Conservation (phyloP, 2,888 invertebrate species). For the Lasioglossum figueresi region DNA sequence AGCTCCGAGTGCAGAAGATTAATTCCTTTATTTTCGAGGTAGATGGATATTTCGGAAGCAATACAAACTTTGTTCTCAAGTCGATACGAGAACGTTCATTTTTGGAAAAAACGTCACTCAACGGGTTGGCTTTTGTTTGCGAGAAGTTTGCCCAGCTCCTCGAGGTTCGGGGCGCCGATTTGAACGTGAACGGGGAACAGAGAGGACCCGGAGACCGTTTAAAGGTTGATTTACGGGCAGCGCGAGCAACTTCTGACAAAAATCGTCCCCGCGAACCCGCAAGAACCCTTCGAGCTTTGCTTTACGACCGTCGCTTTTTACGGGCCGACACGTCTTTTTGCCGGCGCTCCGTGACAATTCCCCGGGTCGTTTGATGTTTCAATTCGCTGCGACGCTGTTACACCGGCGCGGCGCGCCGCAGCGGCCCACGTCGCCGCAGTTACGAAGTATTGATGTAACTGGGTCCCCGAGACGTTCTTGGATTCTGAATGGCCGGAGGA, state of each 20-base stretch:
- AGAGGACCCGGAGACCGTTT: conserved; percentile 16
- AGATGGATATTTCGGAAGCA: too few relatives aligned
- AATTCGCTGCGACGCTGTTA: conserved; percentile 3
- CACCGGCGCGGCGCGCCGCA: neutral
- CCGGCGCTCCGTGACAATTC: conserved; percentile 16
- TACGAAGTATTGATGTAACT: conserved; percentile 5
- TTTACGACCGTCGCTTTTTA: conserved; percentile 34
- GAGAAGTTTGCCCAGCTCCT: neutral
- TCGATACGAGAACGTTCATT: too few relatives aligned
- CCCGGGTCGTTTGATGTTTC: conserved; percentile 6
- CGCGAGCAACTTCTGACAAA: conserved; percentile 34
- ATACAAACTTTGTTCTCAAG: too few relatives aligned
- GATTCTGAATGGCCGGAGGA: neutral
- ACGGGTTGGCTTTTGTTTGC: neutral
- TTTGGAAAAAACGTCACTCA: too few relatives aligned
- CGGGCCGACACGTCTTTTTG: conserved; percentile 10
- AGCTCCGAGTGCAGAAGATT: too few relatives aligned
- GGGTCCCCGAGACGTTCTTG: neutral
- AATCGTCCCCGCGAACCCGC: conserved; percentile 23
- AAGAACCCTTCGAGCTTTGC: conserved; percentile 5
- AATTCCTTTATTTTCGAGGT: too few relatives aligned
- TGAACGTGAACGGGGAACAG: neutral
- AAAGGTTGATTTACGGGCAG: conserved; percentile 49
- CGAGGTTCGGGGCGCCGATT: neutral
- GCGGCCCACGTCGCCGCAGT: neutral